A percentile compares a stretch with the other conserved stretches of the same genome.
phyloP scores from a whole-genome alignment of 1,140 invertebrate genomes.

The Cydia amplana region DNA sequence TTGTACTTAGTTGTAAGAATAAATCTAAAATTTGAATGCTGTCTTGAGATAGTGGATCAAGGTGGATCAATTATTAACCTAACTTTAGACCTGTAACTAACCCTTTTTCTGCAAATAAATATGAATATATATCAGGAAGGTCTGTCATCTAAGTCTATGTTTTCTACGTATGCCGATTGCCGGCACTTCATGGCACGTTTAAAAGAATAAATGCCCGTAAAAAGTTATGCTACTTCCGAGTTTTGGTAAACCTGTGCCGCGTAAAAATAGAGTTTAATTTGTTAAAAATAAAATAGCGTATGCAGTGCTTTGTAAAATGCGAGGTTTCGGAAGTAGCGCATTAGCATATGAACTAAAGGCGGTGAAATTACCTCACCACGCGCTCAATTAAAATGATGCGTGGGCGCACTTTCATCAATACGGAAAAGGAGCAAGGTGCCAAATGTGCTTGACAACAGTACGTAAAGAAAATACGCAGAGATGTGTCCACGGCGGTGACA shows the following conservation, averaged over 20 bases:
- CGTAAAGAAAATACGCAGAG: background rate
- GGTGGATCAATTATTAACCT: no score
- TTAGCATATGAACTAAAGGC: conserved; percentile 10
- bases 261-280: background rate
- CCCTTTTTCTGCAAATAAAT: no score
- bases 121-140: no score
- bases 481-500: background rate
- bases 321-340: background rate
- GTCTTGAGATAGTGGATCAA: no score
- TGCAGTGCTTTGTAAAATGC: background rate
- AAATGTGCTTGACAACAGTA: background rate
- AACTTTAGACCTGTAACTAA: no score
- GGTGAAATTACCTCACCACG: conserved; percentile 16
- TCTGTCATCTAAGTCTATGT: no score
- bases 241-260: background rate
- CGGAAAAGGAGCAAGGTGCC: background rate
- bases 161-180: no score
- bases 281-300: background rate
- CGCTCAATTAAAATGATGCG: conserved; percentile 21
- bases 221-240: background rate
- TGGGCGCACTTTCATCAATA: conserved; percentile 7
- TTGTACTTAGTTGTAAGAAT: no score
- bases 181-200: no score
- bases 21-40: no score
- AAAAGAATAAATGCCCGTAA: no score